Evolutionary conservation across 2,888 invertebrate genomes (phyloP).

Genomic region (Napeogenes sylphis): DNA sequence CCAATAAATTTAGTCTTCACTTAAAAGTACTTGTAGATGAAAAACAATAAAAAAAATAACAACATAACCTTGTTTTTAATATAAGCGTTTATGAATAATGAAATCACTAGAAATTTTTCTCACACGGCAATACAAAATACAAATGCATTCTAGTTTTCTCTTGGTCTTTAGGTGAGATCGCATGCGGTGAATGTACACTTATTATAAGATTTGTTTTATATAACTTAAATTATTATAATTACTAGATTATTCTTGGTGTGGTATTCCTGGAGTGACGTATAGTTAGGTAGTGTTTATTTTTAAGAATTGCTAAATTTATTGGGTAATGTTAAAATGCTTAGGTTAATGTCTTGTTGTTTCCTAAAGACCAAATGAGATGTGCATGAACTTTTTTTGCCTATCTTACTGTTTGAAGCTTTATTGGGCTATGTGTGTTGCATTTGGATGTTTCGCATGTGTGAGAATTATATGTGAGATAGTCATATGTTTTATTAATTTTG

Average conservation of each 20-base stretch:
- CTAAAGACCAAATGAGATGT: slow-evolving; percentile 77
- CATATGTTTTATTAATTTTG: slow-evolving; percentile 43
- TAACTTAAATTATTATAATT: slow-evolving; percentile 3
- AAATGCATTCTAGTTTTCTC: slow-evolving; percentile 49
- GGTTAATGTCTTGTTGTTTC: slow-evolving; percentile 51
- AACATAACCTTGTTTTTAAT: slow-evolving; percentile 58
- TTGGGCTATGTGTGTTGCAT: slow-evolving; percentile 54
- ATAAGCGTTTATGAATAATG: slow-evolving; percentile 69
- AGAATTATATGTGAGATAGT: slow-evolving; percentile 53
- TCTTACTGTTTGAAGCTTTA: slow-evolving; percentile 57
- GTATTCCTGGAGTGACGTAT: slow-evolving; percentile 59
- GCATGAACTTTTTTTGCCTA: slow-evolving; percentile 67
- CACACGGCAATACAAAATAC: slow-evolving; percentile 59
- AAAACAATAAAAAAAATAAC: slow-evolving; percentile 40
- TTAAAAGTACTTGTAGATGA: slow-evolving; percentile 58
- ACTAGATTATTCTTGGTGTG: slow-evolving; percentile 24
- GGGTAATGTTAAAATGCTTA: slow-evolving; percentile 62
- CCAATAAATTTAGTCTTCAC: slow-evolving; percentile 75
- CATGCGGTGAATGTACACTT: slow-evolving; percentile 42
- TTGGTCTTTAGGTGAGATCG: slow-evolving; percentile 72
- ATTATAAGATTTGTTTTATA: slow-evolving; percentile 13
- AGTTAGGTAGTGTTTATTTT: slow-evolving; percentile 43
- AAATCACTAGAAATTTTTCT: slow-evolving; percentile 67
- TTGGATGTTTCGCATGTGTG: slow-evolving; percentile 71
- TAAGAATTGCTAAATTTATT: slow-evolving; percentile 77